phyloP scores from a whole-genome alignment of 1,140 invertebrate species.

The Hylaeus anthracinus region DNA sequence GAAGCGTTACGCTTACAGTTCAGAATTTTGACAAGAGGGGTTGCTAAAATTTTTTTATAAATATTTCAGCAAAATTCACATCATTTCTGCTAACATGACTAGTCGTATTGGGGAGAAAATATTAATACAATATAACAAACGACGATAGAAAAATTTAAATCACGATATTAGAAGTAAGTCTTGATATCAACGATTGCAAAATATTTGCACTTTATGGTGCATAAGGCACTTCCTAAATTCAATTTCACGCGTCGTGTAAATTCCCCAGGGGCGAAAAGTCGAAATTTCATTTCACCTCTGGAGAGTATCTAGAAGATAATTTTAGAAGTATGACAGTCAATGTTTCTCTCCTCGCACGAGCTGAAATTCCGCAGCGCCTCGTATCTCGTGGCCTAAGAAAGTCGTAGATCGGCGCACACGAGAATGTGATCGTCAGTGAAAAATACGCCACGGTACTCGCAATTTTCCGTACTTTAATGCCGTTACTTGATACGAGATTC shows the following conservation, averaged over 20 bases:
- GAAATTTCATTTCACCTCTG: neutral
- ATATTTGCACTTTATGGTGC: neutral
- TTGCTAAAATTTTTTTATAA: too few relatives aligned
- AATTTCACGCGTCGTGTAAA: neutral
- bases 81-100: too few relatives aligned
- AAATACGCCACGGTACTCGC: neutral
- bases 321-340: neutral
- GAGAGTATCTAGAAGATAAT: neutral
- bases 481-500: neutral
- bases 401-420: neutral
- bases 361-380: neutral
- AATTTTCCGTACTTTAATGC: conserved; percentile 1
- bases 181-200: neutral
- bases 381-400: neutral
- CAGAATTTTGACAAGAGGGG: neutral
- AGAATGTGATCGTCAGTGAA: neutral
- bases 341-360: neutral
- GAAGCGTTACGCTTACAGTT: neutral
- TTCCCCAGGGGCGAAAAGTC: neutral
- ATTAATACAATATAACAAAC: too few relatives aligned
- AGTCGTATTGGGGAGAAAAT: too few relatives aligned
- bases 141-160: too few relatives aligned
- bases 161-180: too few relatives aligned
- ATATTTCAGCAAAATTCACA: too few relatives aligned
- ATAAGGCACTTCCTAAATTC: too few relatives aligned